These are phyloP conservation scores for pig (Sus scrofa) DNA, from an alignment of 2,113 vertebrate species.

Conservation along the genomic window DNA sequence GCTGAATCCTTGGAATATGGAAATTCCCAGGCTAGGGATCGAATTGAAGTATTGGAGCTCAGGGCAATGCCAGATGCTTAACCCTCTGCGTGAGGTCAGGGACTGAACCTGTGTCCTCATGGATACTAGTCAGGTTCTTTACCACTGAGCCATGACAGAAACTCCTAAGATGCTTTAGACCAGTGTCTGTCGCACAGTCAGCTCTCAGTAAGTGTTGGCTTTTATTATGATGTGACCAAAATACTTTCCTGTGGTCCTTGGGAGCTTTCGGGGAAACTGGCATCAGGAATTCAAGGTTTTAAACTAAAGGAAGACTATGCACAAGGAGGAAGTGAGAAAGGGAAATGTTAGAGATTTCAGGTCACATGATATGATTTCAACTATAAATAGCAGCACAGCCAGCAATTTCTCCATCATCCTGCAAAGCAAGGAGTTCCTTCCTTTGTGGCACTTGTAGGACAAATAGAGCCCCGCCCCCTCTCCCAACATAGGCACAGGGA, in stretches of 20 bases:
- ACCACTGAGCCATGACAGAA: no score
- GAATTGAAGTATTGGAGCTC: no score
- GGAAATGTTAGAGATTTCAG: background rate
- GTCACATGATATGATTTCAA: background rate
- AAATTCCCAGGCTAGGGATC: no score
- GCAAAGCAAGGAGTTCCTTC: slow-evolving; percentile 41
- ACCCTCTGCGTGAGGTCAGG: no score
- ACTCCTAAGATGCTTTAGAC: no score
- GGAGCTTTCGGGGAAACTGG: background rate
- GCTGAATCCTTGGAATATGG: no score
- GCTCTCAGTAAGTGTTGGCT: background rate
- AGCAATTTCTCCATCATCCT: background rate
- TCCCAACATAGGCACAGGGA: background rate
- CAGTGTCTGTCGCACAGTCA: background rate
- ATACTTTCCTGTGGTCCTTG: background rate
- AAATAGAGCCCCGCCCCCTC: background rate
- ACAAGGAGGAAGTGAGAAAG: background rate
- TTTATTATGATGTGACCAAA: background rate
- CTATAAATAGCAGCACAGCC: slow-evolving; percentile 33
- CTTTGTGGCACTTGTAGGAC: background rate
- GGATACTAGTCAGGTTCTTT: no score
- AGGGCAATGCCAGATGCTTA: no score
- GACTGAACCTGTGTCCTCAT: no score
- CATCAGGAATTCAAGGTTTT: background rate
- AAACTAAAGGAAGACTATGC: background rate